Base-by-base conservation (phyloP, 2,113 vertebrate species). In the Neotoma lepida region DNA sequence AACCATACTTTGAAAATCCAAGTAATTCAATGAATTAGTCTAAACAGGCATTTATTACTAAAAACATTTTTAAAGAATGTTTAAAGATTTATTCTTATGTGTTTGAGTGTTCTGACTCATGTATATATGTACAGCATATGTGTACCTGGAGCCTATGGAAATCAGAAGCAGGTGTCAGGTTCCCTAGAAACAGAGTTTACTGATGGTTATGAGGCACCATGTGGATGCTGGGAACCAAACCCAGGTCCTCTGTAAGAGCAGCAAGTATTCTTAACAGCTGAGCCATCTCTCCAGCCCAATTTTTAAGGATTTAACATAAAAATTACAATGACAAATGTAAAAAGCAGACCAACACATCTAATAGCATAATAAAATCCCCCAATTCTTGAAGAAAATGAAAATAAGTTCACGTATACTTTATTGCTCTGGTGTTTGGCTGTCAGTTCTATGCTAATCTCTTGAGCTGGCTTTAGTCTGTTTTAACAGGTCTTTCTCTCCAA, bases 1-100 rank as follows among this genome's bases (percentile, higher is more conserved):
- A 97, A 97, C 88, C 93, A 96, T 90, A 94, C 96, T 97, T 97
- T 82, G 81, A 97, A 97, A 93, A 93, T 96, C 80, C 28, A 96
- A 95, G 85, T 78, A 96, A 77, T 95, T 93, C n/a, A 78, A 64
- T 97, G 58, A 95, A 95, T 46, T 97, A 88, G 80, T 95, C 94
- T 98, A 96, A 94, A 96, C 56, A 97, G 95, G 74, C 4, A 63
- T 96, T 88, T 96, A 96, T 71, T 90, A 96, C 93, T 93, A 96
- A 97, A 98, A 94, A 92, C 56, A 13, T 64, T 46, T 66, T 18
- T 28, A 41, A 81, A 61, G 54, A 58, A 17, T 58, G 95, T 97
- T 96, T 93, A 98, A 98, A 95, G 82, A 54, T 96, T 95, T 98
- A 96, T 28, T 96, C 97, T 96, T 94, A 18, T 61, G 56, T 63